Percentiles rank a stretch among this genome's conserved stretches.
Conservation (phyloP, 2,113 vertebrate genomes). For the Nycticorax nycticorax region DNA sequence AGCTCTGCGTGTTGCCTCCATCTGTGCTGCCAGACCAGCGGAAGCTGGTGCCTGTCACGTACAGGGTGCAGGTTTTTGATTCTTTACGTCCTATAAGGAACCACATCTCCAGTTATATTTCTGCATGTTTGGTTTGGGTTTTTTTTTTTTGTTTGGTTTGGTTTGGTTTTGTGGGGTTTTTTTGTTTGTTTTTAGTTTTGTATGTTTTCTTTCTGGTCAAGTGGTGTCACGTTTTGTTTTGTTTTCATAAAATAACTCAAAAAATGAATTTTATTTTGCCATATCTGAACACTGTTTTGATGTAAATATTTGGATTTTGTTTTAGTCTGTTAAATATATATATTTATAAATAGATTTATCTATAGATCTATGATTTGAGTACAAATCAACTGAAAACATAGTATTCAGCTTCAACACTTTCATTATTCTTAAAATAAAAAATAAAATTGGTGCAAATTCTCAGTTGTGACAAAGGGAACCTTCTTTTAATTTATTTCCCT, state of each 20-base stretch:
- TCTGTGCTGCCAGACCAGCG: neutral
- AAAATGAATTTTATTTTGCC: neutral
- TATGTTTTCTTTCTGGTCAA: neutral
- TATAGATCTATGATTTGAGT: neutral
- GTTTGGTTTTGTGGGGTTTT: no score
- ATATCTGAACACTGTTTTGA: neutral
- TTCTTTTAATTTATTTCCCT: neutral
- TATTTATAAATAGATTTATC: neutral
- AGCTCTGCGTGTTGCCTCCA: neutral
- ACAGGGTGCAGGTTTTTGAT: neutral
- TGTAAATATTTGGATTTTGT: neutral
- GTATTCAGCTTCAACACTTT: neutral
- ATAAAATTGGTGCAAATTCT: neutral
- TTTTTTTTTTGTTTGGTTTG: no score
- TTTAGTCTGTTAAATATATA: neutral
- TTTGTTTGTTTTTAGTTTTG: neutral
- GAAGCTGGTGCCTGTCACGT: neutral
- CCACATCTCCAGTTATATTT: neutral
- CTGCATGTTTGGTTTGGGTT: neutral
- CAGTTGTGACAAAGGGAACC: neutral
- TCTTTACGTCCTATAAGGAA: neutral
- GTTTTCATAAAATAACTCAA: neutral
- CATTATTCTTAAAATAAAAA: neutral
- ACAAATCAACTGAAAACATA: neutral
- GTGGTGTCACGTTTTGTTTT: neutral